A percentile compares a stretch with the other conserved stretches of the same genome.
Evolutionary conservation across 2,888 invertebrate genomes (phyloP).

Genomic region (Octodonta nipae): DNA sequence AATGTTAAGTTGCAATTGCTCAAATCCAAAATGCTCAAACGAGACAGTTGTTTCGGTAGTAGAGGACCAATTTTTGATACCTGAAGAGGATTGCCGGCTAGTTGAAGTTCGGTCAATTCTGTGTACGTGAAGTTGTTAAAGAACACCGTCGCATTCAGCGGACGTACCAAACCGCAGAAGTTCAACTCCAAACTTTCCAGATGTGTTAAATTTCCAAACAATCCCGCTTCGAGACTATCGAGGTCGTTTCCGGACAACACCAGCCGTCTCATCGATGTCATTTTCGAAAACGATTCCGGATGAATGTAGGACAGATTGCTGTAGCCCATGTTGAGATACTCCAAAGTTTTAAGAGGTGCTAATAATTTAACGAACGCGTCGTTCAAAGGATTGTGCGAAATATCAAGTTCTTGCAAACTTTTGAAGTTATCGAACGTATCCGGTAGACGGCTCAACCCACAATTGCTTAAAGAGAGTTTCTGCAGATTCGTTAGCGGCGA

Average conservation of each 20-base stretch:
- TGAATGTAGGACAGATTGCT: conserved; percentile 53
- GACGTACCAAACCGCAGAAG: conserved; percentile 50
- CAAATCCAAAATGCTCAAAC: conserved; percentile 49
- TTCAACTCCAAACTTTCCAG: conserved; percentile 54
- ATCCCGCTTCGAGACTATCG: conserved; percentile 49
- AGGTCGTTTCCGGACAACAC: conserved; percentile 57
- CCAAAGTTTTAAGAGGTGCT: conserved; percentile 50
- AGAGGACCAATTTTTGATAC: conserved; percentile 46
- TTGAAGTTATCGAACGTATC: conserved; percentile 53
- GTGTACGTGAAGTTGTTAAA: conserved; percentile 51
- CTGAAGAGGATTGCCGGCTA: conserved; percentile 53
- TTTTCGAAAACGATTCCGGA: conserved; percentile 52
- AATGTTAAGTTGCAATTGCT: conserved; percentile 51
- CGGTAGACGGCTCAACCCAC: conserved; percentile 49
- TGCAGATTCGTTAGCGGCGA: conserved; percentile 51
- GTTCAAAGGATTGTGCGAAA: conserved; percentile 55
- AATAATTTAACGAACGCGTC: conserved; percentile 53
- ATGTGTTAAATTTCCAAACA: conserved; percentile 53
- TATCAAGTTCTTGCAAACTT: conserved; percentile 52
- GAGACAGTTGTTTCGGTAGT: conserved; percentile 51
- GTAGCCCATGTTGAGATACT: conserved; percentile 60
- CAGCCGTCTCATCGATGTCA: conserved; percentile 51
- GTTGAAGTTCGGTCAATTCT: conserved; percentile 51
- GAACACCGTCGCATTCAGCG: conserved; percentile 52
- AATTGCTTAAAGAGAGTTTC: conserved; percentile 52